Evolutionary conservation across 23 tunicate species (phyloP).

Genomic region (Styela plicata): DNA sequence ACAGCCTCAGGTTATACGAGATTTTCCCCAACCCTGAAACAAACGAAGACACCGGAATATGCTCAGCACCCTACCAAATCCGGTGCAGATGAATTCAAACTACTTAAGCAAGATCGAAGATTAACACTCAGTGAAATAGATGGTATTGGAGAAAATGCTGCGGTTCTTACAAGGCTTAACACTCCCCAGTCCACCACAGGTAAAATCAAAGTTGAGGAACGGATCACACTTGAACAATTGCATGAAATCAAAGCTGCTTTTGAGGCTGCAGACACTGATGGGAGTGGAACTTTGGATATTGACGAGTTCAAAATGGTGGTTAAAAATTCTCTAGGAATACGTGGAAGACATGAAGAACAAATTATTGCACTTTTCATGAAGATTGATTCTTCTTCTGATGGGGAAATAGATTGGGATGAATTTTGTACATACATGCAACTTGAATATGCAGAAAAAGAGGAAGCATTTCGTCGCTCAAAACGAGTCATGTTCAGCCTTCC

Average conservation of each 20-base stretch:
- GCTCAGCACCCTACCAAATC: slow-evolving; percentile 6
- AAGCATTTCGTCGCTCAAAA: slow-evolving; percentile 54
- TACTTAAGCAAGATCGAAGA: slow-evolving; percentile 42
- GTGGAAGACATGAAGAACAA: slow-evolving; percentile 82
- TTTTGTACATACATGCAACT: slow-evolving; percentile 99
- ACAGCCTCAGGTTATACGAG: slow-evolving; percentile 28
- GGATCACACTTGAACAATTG: slow-evolving; percentile 86
- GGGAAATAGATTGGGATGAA: slow-evolving; percentile 98
- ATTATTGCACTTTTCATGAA: slow-evolving; percentile 91
- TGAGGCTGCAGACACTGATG: slow-evolving; percentile 91
- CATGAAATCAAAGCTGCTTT: slow-evolving; percentile 78
- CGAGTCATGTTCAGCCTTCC: slow-evolving; percentile 63
- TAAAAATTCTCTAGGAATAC: slow-evolving; percentile 57
- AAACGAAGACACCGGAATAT: slow-evolving; percentile 12
- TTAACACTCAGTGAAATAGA: slow-evolving; percentile 53
- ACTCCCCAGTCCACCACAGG: slow-evolving; percentile 61
- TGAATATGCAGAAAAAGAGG: slow-evolving; percentile 97
- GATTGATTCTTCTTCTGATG: slow-evolving; percentile 97
- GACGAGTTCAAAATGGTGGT: slow-evolving; percentile 88
- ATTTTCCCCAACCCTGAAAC: not conserved
- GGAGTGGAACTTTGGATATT: slow-evolving; percentile 83
- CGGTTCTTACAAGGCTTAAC: slow-evolving; percentile 61
- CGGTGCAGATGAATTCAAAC: not conserved
- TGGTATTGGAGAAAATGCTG: slow-evolving; percentile 76
- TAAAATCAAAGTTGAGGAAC: slow-evolving; percentile 90